Evolutionary conservation across 2,888 invertebrate genomes (phyloP).

Genomic region (Aproaerema taeniolella): DNA sequence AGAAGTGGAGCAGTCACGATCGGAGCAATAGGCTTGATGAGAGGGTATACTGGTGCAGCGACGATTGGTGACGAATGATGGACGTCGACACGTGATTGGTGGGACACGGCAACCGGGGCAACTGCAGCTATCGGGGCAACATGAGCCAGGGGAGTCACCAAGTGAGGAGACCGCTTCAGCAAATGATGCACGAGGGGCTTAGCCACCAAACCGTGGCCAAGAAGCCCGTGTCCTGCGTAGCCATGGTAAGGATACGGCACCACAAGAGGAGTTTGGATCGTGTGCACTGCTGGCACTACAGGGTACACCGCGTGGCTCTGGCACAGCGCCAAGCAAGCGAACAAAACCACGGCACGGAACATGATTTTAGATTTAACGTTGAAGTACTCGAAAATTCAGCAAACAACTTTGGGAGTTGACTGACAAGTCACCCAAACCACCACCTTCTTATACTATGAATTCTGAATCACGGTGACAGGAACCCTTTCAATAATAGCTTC

Average conservation of each 20-base stretch:
- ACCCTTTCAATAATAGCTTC: conserved; percentile 46
- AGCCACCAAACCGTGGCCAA: conserved; percentile 18
- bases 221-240: conserved; percentile 23
- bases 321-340: conserved; percentile 40
- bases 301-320: conserved; percentile 45
- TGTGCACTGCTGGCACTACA: conserved; percentile 34
- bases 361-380: conserved; percentile 34
- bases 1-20: conserved; percentile 37
- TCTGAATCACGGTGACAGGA: conserved; percentile 55
- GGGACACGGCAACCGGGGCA: conserved; percentile 67
- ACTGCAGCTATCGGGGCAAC: conserved; percentile 41
- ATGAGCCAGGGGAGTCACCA: conserved; percentile 34
- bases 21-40: conserved; percentile 41
- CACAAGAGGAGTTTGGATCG: conserved; percentile 36
- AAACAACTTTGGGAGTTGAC: conserved; percentile 28
- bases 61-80: conserved; percentile 46
- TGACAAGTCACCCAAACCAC: conserved; percentile 30
- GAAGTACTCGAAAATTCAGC: conserved; percentile 10
- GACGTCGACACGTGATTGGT: conserved; percentile 72
- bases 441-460: conserved; percentile 53
- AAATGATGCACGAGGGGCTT: conserved; percentile 43
- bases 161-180: conserved; percentile 52
- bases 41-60: conserved; percentile 30
- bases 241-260: conserved; percentile 31
- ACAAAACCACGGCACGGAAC: conserved; percentile 38